These are phyloP conservation scores for Gymnosoma rotundatum DNA, from an alignment of 2,888 invertebrate species.

Conservation along the genomic window DNA sequence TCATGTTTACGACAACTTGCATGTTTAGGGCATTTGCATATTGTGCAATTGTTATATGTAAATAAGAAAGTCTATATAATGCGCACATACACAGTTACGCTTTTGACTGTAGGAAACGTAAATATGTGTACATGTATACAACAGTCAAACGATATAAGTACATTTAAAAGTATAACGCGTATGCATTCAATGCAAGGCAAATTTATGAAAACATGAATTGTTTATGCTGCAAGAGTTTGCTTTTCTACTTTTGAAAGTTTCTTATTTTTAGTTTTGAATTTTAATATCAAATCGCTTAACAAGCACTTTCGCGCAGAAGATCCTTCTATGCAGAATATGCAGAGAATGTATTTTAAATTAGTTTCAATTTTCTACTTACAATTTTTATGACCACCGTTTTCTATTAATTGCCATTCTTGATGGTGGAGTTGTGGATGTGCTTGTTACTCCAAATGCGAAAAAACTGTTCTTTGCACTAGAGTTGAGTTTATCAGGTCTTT, in stretches of 20 bases:
- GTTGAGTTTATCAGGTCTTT: too few relatives aligned
- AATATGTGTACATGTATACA: neutral
- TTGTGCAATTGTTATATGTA: slow-evolving; percentile 48
- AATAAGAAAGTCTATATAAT: slow-evolving; percentile 39
- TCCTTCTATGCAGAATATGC: neutral
- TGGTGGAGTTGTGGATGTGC: too few relatives aligned
- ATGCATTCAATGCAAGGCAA: slow-evolving; percentile 7
- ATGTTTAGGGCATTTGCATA: slow-evolving; percentile 66
- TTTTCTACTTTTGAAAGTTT: slow-evolving; percentile 14
- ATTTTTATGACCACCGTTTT: too few relatives aligned
- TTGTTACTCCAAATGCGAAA: too few relatives aligned
- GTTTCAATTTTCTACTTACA: neutral
- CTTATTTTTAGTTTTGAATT: neutral
- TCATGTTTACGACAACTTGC: slow-evolving; percentile 78
- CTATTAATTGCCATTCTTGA: too few relatives aligned
- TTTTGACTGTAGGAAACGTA: slow-evolving; percentile 2
- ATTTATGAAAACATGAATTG: slow-evolving; percentile 20
- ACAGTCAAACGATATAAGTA: slow-evolving; percentile 21
- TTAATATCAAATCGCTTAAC: slow-evolving; percentile 47
- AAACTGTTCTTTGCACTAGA: too few relatives aligned
- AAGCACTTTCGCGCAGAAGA: slow-evolving; percentile 41
- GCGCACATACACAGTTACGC: neutral
- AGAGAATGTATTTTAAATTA: neutral
- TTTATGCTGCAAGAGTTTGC: slow-evolving; percentile 43
- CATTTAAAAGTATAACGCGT: slow-evolving; percentile 20